Percentiles rank a stretch among this genome's conserved stretches.
phyloP scores from a whole-genome alignment of 2,888 invertebrate species.

The Oxycera nigricornis region DNA sequence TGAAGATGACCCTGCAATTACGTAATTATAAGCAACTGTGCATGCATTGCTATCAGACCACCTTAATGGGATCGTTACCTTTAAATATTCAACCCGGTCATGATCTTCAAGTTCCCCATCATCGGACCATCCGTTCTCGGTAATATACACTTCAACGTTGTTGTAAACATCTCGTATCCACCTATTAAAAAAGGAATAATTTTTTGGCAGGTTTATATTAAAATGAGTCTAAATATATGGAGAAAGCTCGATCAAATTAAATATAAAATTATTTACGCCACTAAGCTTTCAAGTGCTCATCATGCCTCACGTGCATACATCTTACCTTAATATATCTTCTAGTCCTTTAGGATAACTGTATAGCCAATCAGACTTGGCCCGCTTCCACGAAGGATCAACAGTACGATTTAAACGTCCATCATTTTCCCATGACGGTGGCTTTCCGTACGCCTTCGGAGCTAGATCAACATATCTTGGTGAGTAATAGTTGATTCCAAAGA shows the following conservation, averaged over 20 bases:
- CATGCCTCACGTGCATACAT: background rate
- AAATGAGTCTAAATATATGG: background rate
- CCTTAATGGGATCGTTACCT: slow-evolving; percentile 45
- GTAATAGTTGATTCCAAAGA: slow-evolving; percentile 56
- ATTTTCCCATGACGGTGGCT: slow-evolving; percentile 62
- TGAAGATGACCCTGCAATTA: slow-evolving; percentile 54
- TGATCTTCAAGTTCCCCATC: slow-evolving; percentile 56
- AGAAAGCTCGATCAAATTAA: no score
- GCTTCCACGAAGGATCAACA: slow-evolving; percentile 52
- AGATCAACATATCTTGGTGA: slow-evolving; percentile 51
- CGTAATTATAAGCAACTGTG: no score
- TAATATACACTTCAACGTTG: slow-evolving; percentile 65
- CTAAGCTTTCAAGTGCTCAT: background rate
- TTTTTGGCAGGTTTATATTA: background rate
- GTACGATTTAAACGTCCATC: slow-evolving; percentile 57
- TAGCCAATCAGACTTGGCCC: slow-evolving; percentile 53
- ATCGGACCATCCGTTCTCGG: slow-evolving; percentile 69
- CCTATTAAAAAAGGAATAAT: no score
- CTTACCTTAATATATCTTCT: slow-evolving; percentile 48
- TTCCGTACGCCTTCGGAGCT: slow-evolving; percentile 48
- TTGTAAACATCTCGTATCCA: slow-evolving; percentile 67
- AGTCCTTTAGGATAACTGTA: slow-evolving; percentile 55
- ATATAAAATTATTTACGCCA: no score
- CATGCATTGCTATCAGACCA: background rate
- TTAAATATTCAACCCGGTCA: slow-evolving; percentile 57